Conservation (phyloP, 2,888 invertebrate species). For the Agonopterix subpropinquella region DNA sequence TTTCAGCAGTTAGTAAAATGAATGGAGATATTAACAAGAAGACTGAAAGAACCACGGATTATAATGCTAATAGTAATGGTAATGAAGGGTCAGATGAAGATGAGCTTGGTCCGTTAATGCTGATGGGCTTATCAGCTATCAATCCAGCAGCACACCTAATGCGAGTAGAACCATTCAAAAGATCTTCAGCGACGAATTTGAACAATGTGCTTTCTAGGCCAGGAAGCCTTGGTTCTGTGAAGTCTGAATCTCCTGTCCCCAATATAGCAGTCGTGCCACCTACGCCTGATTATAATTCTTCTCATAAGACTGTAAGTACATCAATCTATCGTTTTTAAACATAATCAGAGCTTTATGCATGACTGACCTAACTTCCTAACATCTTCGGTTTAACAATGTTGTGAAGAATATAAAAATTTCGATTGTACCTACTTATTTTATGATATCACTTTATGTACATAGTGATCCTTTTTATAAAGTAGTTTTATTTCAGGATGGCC, state of each 20-base stretch:
- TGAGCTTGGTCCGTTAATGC: constrained; percentile 78
- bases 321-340: too few species aligned
- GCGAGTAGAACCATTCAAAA: constrained; percentile 75
- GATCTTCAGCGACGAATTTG: constrained; percentile 33
- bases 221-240: constrained; percentile 53
- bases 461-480: constrained; percentile 1
- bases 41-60: constrained; percentile 52
- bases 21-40: constrained; percentile 67
- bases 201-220: constrained; percentile 62
- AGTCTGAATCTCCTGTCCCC: constrained; percentile 73
- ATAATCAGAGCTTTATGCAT: too few species aligned
- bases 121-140: constrained; percentile 79
- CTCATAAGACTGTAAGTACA: constrained; percentile 63
- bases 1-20: constrained; percentile 66
- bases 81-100: constrained; percentile 73
- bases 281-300: constrained; percentile 78
- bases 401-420: not conserved
- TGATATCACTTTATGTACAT: not conserved
- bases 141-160: constrained; percentile 78
- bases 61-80: constrained; percentile 43
- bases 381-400: not conserved
- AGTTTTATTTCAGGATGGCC: constrained; percentile 52
- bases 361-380: not conserved
- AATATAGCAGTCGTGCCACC: constrained; percentile 85
- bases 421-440: too few species aligned